phyloP scores from a whole-genome alignment of 2,113 vertebrate genomes.

The Talpa occidentalis region DNA sequence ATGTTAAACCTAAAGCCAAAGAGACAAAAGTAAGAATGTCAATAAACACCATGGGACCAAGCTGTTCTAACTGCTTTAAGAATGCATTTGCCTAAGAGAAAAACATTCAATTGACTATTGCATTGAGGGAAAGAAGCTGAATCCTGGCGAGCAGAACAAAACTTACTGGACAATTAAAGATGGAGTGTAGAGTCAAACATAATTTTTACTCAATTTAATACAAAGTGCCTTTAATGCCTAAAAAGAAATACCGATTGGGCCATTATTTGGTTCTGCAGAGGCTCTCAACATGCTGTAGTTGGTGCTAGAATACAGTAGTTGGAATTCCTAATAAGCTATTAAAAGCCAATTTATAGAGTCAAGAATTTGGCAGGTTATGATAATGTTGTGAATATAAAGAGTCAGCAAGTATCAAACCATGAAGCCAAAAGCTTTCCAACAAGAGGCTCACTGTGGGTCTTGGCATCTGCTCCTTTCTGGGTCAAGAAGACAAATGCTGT shows the following conservation, averaged over 20 bases:
- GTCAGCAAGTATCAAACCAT: neutral
- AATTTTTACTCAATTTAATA: neutral
- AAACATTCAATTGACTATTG: neutral
- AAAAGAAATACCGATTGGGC: neutral
- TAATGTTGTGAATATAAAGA: neutral
- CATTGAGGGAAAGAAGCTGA: neutral
- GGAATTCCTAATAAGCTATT: neutral
- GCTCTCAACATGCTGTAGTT: neutral
- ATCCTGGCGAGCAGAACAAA: constrained; percentile 6
- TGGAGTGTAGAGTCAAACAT: neutral
- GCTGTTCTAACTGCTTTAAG: neutral
- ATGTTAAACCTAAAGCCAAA: constrained; percentile 94
- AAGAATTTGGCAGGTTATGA: constrained; percentile 47
- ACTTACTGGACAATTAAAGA: neutral
- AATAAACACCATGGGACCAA: neutral
- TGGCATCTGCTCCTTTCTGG: constrained; percentile 32
- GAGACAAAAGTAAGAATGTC: neutral
- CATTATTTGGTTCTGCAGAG: neutral
- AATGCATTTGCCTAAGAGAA: neutral
- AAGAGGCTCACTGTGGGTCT: neutral
- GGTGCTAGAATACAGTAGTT: constrained; percentile 5
- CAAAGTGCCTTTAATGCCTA: neutral
- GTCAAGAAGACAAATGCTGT: constrained; percentile 60
- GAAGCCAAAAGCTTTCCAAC: constrained; percentile 52
- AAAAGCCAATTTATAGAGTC: neutral